Evolutionary conservation across 2,113 vertebrate genomes (phyloP), one percentile per base, ranked within the genome.

Genomic region (Haliaeetus leucogaster): DNA sequence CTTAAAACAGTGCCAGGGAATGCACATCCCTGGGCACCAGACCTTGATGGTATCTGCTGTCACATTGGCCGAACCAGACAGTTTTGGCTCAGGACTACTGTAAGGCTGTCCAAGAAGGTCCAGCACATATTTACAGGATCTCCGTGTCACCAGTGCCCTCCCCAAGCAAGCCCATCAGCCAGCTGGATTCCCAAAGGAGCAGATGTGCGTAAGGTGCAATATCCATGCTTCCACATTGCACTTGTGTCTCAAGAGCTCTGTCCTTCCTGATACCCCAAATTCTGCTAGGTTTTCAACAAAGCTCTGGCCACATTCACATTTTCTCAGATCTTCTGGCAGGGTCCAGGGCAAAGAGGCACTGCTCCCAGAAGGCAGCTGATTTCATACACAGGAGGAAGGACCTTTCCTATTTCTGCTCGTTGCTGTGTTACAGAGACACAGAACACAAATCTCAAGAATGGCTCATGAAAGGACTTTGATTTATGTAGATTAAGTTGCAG

Each of bases 361-460:
- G 19, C 9, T 87, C 5, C 19, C 16, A 16, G 36, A 9, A 81
- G 48, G 26, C 10, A 52, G 34, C 30, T n/a, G 5, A 42, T 67
- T 16, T 74, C 53, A 74, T 3, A 62, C 0, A 0, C 8, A 22
- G 11, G 19, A 84, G 9, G 25, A 87, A 82, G 34, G 18, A 58
- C 4, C 7, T 16, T 66, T 62, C 18, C 36, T 66, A 7, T 34
- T 87, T 66, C 85, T 85, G 12, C 18, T 62, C 7, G 1, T 87
- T 95, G 25, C 13, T 93, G 13, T 32, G 11, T 30, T 66, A 73
- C 1, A 25, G 27, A 45, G 26, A 56, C 8, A 43, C 7, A 66
- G 43, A 70, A 85, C 18, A 68, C 45, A 79, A 80, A 55, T 53
- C 19, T 59, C 38, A 67, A 34, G 22, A 72, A 89, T 1, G 1